Evolutionary conservation across 2,113 vertebrate genomes (phyloP), one percentile per base, ranked within the genome.

Genomic region (Pitta sordida): DNA sequence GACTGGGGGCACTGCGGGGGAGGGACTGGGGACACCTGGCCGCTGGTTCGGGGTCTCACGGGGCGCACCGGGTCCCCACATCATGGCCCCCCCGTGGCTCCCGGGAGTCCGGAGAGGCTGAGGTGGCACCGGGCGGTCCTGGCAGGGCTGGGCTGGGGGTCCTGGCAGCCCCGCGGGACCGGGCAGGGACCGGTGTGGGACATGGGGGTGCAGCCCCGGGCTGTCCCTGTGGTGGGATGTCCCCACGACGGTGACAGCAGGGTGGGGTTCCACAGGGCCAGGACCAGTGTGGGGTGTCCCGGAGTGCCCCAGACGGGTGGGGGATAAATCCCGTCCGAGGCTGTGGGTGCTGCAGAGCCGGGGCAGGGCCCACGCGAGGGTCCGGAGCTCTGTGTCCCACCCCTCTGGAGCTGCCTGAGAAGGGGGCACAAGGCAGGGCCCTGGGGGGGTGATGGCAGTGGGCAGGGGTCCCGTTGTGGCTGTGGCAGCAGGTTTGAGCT

Each of bases 381-480:
- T 30, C 39, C 10, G 5, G 46, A 23, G 9, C 15, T 68, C 14
- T 26, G 29, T 0, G 0, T 89, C 46, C 39, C 11, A 21, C n/a
- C 5, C 5, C 20, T 52, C n/a, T 1, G 2, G 53, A 48, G 39
- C 69, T 41, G n/a, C n/a, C 53, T 41, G n/a, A 20, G 14, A 39
- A 41, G 12, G 29, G 39, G 20, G n/a, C 60, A 30, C 77, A 67
- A n/a, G 52, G 60, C 68, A 52, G 53, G n/a, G 23, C 44, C 52
- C 29, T 52, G 32, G 37, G 27, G 76, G 60, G 44, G n/a, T 0
- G 0, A 46, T 81, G 77, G 29, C n/a, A 81, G 69, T 15, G 44
- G 14, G 11, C 14, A 20, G 15, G 24, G 24, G 29, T 30, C 46
- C 41, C 0, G 0, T 39, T 11, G 5, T 76, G 23, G 55, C 48